phyloP scores from a whole-genome alignment of 2,888 invertebrate species.

The Cataglyphis cursor region DNA sequence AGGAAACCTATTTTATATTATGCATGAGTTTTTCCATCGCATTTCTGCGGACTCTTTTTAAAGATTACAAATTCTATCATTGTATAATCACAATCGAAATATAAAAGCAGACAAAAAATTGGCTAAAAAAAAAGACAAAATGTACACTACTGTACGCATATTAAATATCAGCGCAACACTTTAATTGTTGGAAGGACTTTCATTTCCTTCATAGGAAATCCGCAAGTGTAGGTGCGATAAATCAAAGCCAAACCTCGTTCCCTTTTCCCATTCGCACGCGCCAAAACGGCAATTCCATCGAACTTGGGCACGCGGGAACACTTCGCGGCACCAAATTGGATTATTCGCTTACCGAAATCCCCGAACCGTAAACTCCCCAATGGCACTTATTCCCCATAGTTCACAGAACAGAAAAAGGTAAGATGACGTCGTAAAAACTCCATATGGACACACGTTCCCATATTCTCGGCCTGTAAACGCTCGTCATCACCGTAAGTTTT shows the following conservation, averaged over 20 bases:
- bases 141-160: not conserved
- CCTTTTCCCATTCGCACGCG: constrained; percentile 17
- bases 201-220: constrained; percentile 15
- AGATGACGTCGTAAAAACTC: constrained; percentile 23
- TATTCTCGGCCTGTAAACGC: constrained; percentile 8
- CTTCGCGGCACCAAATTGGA: constrained; percentile 38
- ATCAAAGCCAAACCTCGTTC: constrained; percentile 22
- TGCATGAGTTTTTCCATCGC: not conserved
- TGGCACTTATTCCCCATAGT: not conserved
- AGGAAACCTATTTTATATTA: not conserved
- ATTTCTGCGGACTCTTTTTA: not conserved
- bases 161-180: constrained; percentile 5
- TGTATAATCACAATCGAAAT: not conserved
- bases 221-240: constrained; percentile 28
- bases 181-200: not conserved
- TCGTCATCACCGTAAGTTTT: constrained; percentile 4
- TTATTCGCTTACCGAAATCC: constrained; percentile 44
- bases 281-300: constrained; percentile 27
- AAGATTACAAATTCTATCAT: not conserved
- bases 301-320: constrained; percentile 11
- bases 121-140: not conserved
- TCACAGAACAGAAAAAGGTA: not conserved
- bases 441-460: not conserved
- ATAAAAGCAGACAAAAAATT: not conserved
- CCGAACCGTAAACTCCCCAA: constrained; percentile 25